Evolutionary conservation across 2,113 vertebrate genomes (phyloP).

Genomic region (Rhinopithecus roxellana): DNA sequence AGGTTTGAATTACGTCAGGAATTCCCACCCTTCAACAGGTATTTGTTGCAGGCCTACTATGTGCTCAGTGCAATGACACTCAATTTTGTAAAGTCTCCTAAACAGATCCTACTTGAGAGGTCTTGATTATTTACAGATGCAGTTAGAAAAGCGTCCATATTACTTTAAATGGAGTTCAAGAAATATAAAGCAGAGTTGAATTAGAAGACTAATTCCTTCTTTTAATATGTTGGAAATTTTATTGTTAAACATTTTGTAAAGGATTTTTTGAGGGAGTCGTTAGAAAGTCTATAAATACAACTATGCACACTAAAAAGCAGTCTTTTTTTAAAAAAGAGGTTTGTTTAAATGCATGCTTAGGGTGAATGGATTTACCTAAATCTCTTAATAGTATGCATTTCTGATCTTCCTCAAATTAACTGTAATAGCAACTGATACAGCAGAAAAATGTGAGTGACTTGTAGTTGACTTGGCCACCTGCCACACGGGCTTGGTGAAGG

Average conservation of each 20-base stretch:
- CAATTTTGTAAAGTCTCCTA: background rate
- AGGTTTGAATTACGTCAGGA: background rate
- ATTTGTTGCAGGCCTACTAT: background rate
- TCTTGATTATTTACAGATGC: background rate
- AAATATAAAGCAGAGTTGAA: background rate
- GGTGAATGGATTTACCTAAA: background rate
- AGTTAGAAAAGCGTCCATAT: background rate
- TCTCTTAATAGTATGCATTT: background rate
- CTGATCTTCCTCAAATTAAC: background rate
- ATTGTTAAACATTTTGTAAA: background rate
- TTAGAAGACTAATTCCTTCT: background rate
- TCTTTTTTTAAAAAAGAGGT: background rate
- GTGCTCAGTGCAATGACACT: background rate
- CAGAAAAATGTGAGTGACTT: background rate
- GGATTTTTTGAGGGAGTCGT: background rate
- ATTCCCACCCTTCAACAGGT: background rate
- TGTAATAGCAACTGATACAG: background rate
- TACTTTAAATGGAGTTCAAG: conserved; percentile 20
- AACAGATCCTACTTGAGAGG: background rate
- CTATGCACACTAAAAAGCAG: background rate
- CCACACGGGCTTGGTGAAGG: background rate
- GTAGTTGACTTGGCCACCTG: background rate
- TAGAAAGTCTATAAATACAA: background rate
- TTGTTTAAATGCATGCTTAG: conserved; percentile 16
- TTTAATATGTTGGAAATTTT: background rate